Evolutionary conservation across 2,113 vertebrate genomes (phyloP).

Genomic region (Strix uralensis): DNA sequence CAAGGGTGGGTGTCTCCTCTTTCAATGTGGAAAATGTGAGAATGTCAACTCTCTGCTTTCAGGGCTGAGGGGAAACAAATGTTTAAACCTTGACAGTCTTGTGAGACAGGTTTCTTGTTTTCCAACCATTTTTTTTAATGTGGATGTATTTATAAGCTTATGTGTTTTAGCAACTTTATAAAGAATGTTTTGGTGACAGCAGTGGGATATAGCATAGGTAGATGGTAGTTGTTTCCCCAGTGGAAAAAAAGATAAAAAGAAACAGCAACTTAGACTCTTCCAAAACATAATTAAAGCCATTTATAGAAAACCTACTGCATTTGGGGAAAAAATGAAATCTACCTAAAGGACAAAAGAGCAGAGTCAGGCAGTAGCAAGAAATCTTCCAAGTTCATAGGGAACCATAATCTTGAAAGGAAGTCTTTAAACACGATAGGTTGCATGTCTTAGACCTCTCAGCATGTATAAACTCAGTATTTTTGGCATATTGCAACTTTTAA

Average conservation of each 20-base stretch:
- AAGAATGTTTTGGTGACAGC: neutral
- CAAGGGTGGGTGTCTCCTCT: neutral
- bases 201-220: neutral
- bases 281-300: conserved; percentile 22
- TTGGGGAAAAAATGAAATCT: neutral
- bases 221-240: neutral
- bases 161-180: neutral
- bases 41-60: conserved; percentile 21
- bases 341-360: neutral
- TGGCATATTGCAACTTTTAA: neutral
- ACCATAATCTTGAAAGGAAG: neutral
- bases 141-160: neutral
- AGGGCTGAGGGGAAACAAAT: neutral
- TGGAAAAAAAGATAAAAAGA: neutral
- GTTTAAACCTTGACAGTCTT: neutral
- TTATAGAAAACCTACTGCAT: neutral
- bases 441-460: neutral
- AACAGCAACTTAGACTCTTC: neutral
- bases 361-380: neutral
- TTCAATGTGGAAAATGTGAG: neutral
- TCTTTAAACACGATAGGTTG: neutral
- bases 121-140: neutral
- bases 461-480: neutral
- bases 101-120: conserved; percentile 30
- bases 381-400: neutral